phyloP scores from a whole-genome alignment of 1,140 invertebrate species.

The Trichonephila inaurata region DNA sequence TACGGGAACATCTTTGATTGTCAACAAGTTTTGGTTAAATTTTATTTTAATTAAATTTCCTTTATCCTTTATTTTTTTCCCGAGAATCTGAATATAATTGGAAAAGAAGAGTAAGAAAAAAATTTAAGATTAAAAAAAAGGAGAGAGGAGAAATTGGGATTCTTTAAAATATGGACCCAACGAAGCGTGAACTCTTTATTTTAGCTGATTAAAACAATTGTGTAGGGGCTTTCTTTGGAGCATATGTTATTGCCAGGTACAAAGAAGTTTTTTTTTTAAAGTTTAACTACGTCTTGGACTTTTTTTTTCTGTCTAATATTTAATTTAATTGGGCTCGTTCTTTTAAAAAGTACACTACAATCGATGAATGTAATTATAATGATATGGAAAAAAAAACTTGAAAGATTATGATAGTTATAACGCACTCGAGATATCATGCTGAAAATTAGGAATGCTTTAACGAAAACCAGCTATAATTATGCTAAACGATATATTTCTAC shows the following conservation, averaged over 20 bases:
- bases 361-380: too few relatives aligned
- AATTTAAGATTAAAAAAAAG: background rate
- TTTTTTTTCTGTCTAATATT: background rate
- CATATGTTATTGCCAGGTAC: constrained; percentile 16
- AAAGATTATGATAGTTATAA: too few relatives aligned
- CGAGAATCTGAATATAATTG: background rate
- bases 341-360: too few relatives aligned
- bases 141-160: background rate
- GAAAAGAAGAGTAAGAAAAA: background rate
- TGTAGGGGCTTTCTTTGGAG: background rate
- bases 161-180: constrained; percentile 10
- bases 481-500: too few relatives aligned
- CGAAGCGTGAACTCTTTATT: background rate
- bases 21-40: constrained; percentile 12
- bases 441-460: too few relatives aligned
- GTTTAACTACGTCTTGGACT: background rate
- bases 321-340: background rate
- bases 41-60: constrained; percentile 24
- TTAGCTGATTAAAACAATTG: constrained; percentile 39
- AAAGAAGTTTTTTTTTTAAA: too few relatives aligned
- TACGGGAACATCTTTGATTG: background rate
- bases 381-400: too few relatives aligned
- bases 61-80: background rate
- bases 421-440: too few relatives aligned
- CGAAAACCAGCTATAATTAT: too few relatives aligned